Conservation (phyloP, 1,140 invertebrate genomes). For the Cyclargus thomasi region DNA sequence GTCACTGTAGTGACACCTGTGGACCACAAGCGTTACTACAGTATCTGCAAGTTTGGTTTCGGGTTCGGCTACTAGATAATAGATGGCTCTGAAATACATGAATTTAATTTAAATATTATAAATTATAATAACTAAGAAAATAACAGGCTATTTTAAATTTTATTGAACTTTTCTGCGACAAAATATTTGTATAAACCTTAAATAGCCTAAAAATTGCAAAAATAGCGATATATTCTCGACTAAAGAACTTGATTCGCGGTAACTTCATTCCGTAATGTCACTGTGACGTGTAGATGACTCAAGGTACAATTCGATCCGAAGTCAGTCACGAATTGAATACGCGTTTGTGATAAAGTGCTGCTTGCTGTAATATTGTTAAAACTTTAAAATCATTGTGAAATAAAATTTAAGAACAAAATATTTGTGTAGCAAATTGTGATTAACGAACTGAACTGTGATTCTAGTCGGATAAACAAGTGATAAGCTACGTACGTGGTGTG, state of each 20-base stretch:
- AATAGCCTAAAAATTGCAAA: too few relatives aligned
- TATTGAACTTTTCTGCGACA: too few relatives aligned
- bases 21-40: background rate
- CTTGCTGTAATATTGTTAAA: conserved; percentile 22
- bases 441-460: conserved; percentile 26
- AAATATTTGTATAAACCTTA: too few relatives aligned
- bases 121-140: too few relatives aligned
- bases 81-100: conserved; percentile 29
- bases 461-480: conserved; percentile 20
- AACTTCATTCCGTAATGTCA: conserved; percentile 33
- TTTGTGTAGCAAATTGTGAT: conserved; percentile 22
- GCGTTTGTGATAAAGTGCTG: conserved; percentile 32
- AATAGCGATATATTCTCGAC: too few relatives aligned
- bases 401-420: conserved; percentile 13
- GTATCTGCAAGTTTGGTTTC: conserved; percentile 7
- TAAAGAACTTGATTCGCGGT: too few relatives aligned
- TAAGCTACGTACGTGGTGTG: conserved; percentile 23
- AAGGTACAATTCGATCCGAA: conserved; percentile 46
- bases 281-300: conserved; percentile 46
- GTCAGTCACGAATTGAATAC: conserved; percentile 60
- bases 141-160: too few relatives aligned
- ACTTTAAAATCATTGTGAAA: conserved; percentile 41
- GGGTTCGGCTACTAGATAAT: conserved; percentile 20
- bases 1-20: background rate
- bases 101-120: too few relatives aligned